A percentile compares a stretch with the other conserved stretches of the same genome.
phyloP scores from a whole-genome alignment of 2,888 invertebrate genomes.

The Drosophila affinis region DNA sequence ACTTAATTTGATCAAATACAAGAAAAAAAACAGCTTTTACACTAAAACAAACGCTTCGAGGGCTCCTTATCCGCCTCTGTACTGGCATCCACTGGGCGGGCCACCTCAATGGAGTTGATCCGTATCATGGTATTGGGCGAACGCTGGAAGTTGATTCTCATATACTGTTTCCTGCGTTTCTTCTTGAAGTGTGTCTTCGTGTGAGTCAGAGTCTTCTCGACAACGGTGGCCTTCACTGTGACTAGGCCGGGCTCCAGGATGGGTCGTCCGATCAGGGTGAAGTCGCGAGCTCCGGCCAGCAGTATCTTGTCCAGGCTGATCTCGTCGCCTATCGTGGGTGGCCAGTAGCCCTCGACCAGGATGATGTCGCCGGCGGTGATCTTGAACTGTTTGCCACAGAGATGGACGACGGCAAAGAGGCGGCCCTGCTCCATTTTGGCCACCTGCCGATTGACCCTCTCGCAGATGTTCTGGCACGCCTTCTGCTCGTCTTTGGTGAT shows the following conservation, averaged over 20 bases:
- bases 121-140: constrained; percentile 89
- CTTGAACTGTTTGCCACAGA: constrained; percentile 93
- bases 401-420: constrained; percentile 91
- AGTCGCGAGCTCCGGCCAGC: constrained; percentile 90
- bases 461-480: constrained; percentile 67
- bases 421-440: constrained; percentile 74
- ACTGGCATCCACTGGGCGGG: constrained; percentile 81
- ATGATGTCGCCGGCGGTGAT: constrained; percentile 93
- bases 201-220: constrained; percentile 92
- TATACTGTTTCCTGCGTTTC: constrained; percentile 90
- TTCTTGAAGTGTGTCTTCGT: constrained; percentile 91
- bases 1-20: too few species aligned
- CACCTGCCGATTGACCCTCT: constrained; percentile 76
- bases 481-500: constrained; percentile 63
- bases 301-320: constrained; percentile 93
- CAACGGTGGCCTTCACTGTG: constrained; percentile 90
- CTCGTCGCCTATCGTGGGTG: constrained; percentile 91
- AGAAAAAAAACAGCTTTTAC: constrained; percentile 10
- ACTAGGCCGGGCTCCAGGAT: constrained; percentile 90
- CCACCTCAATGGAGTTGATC: constrained; percentile 89
- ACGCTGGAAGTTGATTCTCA: constrained; percentile 89
- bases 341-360: constrained; percentile 92
- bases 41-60: constrained; percentile 63
- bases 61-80: constrained; percentile 24
- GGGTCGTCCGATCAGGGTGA: constrained; percentile 92